phyloP scores from a whole-genome alignment of 2,888 invertebrate genomes.

The Melanchra persicariae region DNA sequence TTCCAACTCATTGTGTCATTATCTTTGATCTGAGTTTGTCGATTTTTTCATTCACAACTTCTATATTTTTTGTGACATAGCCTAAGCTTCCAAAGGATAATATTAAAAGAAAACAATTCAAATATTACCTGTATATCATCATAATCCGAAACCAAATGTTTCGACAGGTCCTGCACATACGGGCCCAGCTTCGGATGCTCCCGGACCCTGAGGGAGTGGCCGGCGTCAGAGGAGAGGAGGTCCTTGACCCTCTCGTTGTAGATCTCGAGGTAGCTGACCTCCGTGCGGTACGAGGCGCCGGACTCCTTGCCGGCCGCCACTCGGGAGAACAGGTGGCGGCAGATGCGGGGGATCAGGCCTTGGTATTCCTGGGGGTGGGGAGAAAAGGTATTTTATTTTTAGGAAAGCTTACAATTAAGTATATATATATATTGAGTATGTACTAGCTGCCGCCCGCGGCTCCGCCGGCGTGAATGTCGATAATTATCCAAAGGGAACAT shows the following conservation, averaged over 20 bases:
- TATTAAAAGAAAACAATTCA: not conserved
- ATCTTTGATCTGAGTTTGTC: no score
- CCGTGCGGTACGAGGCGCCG: constrained; percentile 95
- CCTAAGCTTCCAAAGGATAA: no score
- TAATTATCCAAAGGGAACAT: no score
- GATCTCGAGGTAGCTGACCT: constrained; percentile 96
- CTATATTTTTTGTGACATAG: no score
- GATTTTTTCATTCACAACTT: no score
- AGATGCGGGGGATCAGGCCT: constrained; percentile 96
- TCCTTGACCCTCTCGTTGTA: constrained; percentile 96
- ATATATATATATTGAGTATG: no score
- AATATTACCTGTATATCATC: constrained; percentile 93
- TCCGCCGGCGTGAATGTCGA: no score
- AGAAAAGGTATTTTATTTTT: not conserved
- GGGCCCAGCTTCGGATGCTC: constrained; percentile 96
- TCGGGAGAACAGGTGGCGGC: constrained; percentile 95
- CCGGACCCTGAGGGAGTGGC: constrained; percentile 93
- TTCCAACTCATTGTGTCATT: no score
- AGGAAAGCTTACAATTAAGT: no score
- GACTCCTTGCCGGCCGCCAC: constrained; percentile 95
- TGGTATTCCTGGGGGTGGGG: constrained; percentile 91
- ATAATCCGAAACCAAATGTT: constrained; percentile 96
- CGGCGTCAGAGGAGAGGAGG: constrained; percentile 91
- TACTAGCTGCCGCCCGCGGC: no score
- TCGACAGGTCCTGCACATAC: constrained; percentile 96